Evolutionary conservation across 1,140 invertebrate species (phyloP).

Genomic region (Paraescarpia echinospica): DNA sequence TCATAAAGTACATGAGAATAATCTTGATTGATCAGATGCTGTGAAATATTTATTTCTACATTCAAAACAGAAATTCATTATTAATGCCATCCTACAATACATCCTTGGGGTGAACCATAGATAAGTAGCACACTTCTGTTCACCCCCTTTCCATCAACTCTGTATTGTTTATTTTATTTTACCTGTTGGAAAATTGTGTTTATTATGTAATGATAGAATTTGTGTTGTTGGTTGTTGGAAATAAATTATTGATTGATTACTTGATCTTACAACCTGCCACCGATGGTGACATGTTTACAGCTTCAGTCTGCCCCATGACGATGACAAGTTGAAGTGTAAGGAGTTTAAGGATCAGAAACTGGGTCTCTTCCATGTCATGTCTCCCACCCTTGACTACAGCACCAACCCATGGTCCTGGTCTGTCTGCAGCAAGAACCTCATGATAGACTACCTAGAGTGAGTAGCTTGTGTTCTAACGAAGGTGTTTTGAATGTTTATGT

Average conservation of each 20-base stretch:
- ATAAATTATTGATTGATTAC: too few relatives aligned
- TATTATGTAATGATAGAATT: too few relatives aligned
- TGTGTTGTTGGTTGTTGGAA: too few relatives aligned
- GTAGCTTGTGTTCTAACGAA: conserved; percentile 31
- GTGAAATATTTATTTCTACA: too few relatives aligned
- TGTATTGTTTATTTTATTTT: background rate
- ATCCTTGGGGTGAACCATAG: too few relatives aligned
- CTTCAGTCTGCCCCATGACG: conserved; percentile 86
- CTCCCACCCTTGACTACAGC: conserved; percentile 81
- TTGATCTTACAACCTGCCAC: background rate
- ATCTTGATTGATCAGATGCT: too few relatives aligned
- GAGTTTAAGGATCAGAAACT: conserved; percentile 42
- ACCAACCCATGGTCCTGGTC: conserved; percentile 84
- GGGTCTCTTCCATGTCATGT: conserved; percentile 72
- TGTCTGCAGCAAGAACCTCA: conserved; percentile 77
- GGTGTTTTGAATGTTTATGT: background rate
- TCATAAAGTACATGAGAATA: too few relatives aligned
- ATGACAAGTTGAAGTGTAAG: conserved; percentile 69
- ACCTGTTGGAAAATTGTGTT: background rate
- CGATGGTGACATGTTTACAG: conserved; percentile 57
- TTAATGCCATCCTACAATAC: background rate
- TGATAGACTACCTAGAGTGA: conserved; percentile 88
- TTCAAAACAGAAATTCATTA: background rate
- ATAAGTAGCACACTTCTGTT: too few relatives aligned
- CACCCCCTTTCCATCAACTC: too few relatives aligned